Conservation (phyloP, 1,140 invertebrate species). For the Gryon sp. region DNA sequence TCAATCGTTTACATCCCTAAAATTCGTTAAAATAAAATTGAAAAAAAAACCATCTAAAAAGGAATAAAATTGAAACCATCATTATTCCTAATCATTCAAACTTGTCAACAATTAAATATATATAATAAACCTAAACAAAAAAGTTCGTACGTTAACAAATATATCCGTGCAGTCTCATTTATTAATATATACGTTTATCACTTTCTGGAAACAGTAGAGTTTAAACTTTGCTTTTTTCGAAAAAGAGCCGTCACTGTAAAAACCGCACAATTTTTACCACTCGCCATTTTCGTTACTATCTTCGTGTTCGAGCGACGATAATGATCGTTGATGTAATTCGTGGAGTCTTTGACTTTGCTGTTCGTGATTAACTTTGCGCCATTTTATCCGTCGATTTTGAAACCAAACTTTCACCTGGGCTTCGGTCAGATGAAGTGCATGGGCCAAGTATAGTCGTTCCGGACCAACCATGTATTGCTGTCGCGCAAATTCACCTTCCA, state of each 20-base stretch:
- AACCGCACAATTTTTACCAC: conserved; percentile 66
- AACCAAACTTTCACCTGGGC: conserved; percentile 98
- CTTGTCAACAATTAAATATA: too few species aligned
- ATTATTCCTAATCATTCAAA: too few species aligned
- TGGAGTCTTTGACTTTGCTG: conserved; percentile 92
- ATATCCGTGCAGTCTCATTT: too few species aligned
- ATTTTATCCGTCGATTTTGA: conserved; percentile 97
- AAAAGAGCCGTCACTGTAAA: background rate
- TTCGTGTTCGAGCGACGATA: conserved; percentile 71
- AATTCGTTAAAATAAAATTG: too few species aligned
- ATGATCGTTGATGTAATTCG: conserved; percentile 83
- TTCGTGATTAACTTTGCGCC: conserved; percentile 95
- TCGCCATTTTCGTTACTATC: conserved; percentile 75
- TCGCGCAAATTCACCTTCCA: conserved; percentile 94
- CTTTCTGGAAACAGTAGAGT: background rate
- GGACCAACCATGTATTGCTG: conserved; percentile 98
- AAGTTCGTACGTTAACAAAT: too few species aligned
- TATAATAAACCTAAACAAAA: too few species aligned
- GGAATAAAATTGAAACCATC: too few species aligned
- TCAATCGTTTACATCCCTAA: too few species aligned
- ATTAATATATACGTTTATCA: conserved; percentile 6
- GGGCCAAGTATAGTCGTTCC: conserved; percentile 92
- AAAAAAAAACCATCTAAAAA: too few species aligned
- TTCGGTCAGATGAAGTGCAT: conserved; percentile 92
- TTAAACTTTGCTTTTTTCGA: background rate